A percentile compares a stretch with the other conserved stretches of the same genome.
Conservation (phyloP, 2,888 invertebrate species). For the Caenorhabditis drosophilae region DNA sequence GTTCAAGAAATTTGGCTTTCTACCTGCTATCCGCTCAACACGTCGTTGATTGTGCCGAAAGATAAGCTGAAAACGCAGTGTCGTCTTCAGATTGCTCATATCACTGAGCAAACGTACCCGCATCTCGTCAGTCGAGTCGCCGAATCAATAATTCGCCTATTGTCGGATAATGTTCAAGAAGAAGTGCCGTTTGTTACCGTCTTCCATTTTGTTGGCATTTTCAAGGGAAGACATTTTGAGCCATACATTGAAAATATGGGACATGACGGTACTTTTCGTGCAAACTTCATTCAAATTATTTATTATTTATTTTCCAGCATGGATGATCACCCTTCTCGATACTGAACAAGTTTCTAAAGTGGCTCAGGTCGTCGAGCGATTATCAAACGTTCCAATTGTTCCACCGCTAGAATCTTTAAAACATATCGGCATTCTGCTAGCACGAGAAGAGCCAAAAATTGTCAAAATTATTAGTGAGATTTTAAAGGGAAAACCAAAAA, state of each 20-base stretch:
- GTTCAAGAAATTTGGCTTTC: conserved; percentile 66
- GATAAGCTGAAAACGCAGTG: conserved; percentile 46
- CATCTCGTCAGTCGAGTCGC: conserved; percentile 51
- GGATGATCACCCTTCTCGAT: conserved; percentile 58
- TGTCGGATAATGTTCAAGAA: conserved; percentile 35
- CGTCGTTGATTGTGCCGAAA: conserved; percentile 57
- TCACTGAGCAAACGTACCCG: conserved; percentile 49
- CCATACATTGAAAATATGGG: conserved; percentile 52
- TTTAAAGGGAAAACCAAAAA: conserved; percentile 1
- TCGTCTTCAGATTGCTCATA: conserved; percentile 45
- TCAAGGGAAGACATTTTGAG: conserved; percentile 50
- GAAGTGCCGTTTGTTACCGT: conserved; percentile 28
- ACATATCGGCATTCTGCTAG: conserved; percentile 55
- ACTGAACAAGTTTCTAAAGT: conserved; percentile 52
- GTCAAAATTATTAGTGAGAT: conserved; percentile 30
- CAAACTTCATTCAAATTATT: neutral
- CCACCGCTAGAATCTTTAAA: conserved; percentile 66
- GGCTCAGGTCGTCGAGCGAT: conserved; percentile 56
- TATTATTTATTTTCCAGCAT: conserved; percentile 47
- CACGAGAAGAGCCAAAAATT: conserved; percentile 33
- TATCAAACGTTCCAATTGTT: conserved; percentile 64
- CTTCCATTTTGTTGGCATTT: conserved; percentile 55
- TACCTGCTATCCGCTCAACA: conserved; percentile 50
- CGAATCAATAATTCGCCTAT: conserved; percentile 43
- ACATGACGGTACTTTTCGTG: conserved; percentile 45